Conservation (phyloP, 2,888 invertebrate genomes). For the Prenolepis imparis region DNA sequence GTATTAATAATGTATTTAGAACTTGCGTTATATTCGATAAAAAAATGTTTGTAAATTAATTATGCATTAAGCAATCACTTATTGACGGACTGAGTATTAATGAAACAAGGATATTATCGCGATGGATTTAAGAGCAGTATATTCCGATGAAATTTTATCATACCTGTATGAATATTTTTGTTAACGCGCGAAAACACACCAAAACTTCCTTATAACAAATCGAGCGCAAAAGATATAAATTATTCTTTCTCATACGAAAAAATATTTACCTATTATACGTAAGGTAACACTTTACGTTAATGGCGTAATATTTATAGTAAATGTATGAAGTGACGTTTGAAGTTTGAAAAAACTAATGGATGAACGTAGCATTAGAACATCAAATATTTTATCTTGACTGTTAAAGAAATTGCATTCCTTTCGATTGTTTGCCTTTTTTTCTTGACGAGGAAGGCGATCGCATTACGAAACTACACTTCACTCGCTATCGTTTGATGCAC, state of each 20-base stretch:
- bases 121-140: background rate
- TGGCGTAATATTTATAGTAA: background rate
- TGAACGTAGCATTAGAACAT: background rate
- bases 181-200: background rate
- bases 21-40: background rate
- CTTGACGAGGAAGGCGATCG: background rate
- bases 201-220: background rate
- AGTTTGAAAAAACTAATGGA: background rate
- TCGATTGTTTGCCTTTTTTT: background rate
- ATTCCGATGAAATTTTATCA: background rate
- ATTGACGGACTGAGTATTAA: background rate
- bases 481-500: background rate
- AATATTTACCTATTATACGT: background rate
- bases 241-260: background rate
- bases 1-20: background rate
- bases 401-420: background rate
- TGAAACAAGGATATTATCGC: background rate
- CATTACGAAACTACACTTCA: background rate
- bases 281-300: background rate
- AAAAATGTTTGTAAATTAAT: background rate
- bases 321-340: background rate
- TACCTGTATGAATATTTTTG: slow-evolving; percentile 47
- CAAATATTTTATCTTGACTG: background rate
- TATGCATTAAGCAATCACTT: background rate
- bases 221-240: background rate